Percentiles rank a stretch among this genome's conserved stretches.
Evolutionary conservation across 2,888 invertebrate genomes (phyloP).

Genomic region (Saturnia japonica): DNA sequence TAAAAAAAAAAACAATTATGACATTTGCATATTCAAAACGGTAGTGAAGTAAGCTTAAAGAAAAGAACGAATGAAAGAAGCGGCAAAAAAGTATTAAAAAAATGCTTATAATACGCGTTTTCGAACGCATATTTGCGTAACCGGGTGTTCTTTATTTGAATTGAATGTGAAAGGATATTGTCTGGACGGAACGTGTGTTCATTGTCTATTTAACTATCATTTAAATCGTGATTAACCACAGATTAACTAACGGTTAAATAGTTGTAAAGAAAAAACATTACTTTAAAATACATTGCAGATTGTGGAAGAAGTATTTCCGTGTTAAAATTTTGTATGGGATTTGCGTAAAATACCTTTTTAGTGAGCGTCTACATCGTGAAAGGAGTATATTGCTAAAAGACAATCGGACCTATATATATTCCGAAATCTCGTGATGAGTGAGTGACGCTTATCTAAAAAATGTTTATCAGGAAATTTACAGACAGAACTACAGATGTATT

Average conservation of each 20-base stretch:
- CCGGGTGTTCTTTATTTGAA: slow-evolving; percentile 60
- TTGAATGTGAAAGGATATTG: slow-evolving; percentile 53
- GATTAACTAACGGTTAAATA: not conserved
- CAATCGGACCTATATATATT: too few relatives aligned
- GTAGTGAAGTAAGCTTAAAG: slow-evolving; percentile 54
- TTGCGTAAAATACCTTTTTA: too few relatives aligned
- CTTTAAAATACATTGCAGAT: not conserved
- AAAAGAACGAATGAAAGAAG: slow-evolving; percentile 58
- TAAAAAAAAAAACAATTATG: slow-evolving; percentile 65
- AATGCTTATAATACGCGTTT: slow-evolving; percentile 54
- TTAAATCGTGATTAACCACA: not conserved
- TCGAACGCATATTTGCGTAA: slow-evolving; percentile 73
- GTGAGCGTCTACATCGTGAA: too few relatives aligned
- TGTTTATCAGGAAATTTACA: too few relatives aligned
- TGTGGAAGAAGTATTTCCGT: too few relatives aligned
- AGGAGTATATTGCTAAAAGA: too few relatives aligned
- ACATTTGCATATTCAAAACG: slow-evolving; percentile 74
- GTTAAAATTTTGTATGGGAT: too few relatives aligned
- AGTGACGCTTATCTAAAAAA: too few relatives aligned
- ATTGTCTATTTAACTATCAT: not conserved
- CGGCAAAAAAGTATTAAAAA: slow-evolving; percentile 48
- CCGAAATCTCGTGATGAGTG: too few relatives aligned
- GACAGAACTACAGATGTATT: too few relatives aligned
- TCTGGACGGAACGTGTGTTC: slow-evolving; percentile 30
- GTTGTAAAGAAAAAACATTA: not conserved